Evolutionary conservation across 2,888 invertebrate species (phyloP), one percentile per base, ranked within the genome.

Genomic region (Eilema caniola): DNA sequence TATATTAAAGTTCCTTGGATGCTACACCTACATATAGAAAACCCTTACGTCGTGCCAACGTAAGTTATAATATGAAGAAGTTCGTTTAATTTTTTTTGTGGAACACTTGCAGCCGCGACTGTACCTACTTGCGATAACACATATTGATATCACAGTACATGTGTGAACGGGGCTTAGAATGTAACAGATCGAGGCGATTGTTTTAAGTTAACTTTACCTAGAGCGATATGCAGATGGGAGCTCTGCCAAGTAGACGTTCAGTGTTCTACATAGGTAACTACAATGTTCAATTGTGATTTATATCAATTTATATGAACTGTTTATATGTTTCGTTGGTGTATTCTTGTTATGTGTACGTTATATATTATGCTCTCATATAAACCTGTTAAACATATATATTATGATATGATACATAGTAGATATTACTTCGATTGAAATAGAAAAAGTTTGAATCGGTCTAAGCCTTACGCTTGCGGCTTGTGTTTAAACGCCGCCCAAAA

Each of bases 101-200:
- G 76, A 79, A 79, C 25, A 60, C 16, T 69, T 65, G 31, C 1
- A 62, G 25, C 8, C 41, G 10, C 57, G 62, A 66, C 33, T 72
- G 74, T 74, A 75, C 70, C 14, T 64, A 68, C 67, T 70, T 62
- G 74, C 69, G 82, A 81, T 82, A 77, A 72, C 31, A 73, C 61
- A 59, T 47, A 53, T 25, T 64, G 81, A 81, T 81, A 81, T 62
- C 64, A 24, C 25, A 47, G 66, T 73, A 56, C 70, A 76, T 77
- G 73, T 82, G 82, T 75, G 76, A 83, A 75, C 72, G 70, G 74
- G 66, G 63, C 63, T 74, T 31, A 31, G 57, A 75, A 65, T 74
- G 82, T 76, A 81, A 82, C 76, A 79, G 78, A 81, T 81, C 74
- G 75, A 67, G 70, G 71, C 81, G 78, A 78, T 83, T 83, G 81